Conservation (phyloP, 2,113 vertebrate species). For the Pituophis catenifer region DNA sequence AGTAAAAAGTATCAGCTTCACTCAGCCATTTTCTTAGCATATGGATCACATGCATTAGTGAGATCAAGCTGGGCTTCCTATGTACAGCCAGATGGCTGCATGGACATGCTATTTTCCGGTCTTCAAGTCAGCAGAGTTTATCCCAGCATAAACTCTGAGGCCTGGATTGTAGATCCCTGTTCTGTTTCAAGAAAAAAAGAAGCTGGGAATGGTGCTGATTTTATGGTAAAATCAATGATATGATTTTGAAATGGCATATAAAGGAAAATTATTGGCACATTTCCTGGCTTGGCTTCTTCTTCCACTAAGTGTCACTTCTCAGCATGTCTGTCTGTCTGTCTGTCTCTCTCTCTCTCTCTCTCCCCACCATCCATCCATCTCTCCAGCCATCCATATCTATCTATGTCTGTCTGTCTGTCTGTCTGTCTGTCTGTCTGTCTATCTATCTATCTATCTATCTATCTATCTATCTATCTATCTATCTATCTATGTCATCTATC, state of each 20-base stretch:
- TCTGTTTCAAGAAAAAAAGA: not conserved
- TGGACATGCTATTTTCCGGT: not conserved
- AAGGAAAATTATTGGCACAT: not conserved
- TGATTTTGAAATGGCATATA: not conserved
- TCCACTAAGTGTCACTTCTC: not conserved
- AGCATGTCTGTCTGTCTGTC: not conserved
- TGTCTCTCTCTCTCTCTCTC: too few species aligned
- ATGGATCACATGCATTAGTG: not conserved
- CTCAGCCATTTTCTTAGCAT: slow-evolving; percentile 13
- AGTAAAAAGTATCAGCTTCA: slow-evolving; percentile 5
- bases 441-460: not conserved
- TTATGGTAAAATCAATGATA: too few species aligned
- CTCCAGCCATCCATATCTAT: too few species aligned
- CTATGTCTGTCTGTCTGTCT: too few species aligned
- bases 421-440: not conserved
- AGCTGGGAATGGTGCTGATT: not conserved
- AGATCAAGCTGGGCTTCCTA: not conserved
- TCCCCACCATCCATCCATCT: too few species aligned
- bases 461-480: not conserved
- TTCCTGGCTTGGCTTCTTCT: not conserved
- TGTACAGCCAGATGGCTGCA: not conserved
- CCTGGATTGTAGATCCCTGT: not conserved
- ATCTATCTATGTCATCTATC: not conserved
- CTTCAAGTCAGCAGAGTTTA: not conserved
- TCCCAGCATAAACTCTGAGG: not conserved